Conservation (phyloP, 1,140 invertebrate species). For the Drosophila ironensis region DNA sequence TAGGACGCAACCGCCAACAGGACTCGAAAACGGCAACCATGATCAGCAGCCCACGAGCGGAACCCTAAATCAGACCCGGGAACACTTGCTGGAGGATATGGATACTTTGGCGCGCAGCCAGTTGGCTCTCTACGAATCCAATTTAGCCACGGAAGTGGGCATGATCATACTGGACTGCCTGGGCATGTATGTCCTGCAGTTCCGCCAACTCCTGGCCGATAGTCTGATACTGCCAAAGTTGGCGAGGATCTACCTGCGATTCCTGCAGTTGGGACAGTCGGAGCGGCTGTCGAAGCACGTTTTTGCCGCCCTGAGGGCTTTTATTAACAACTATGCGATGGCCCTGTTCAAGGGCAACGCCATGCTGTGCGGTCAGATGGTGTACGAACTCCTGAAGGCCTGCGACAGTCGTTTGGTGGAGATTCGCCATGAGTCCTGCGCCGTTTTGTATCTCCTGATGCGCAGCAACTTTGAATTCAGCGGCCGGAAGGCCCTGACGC, state of each 20-base stretch:
- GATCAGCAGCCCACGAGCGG: constrained; percentile 83
- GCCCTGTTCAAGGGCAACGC: constrained; percentile 93
- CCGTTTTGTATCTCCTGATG: constrained; percentile 95
- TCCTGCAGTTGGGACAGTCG: constrained; percentile 94
- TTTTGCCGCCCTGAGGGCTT: constrained; percentile 94
- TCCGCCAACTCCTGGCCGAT: constrained; percentile 87
- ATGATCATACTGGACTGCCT: constrained; percentile 93
- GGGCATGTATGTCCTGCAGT: constrained; percentile 92
- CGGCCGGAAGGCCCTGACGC: constrained; percentile 90
- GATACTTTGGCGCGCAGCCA: constrained; percentile 65
- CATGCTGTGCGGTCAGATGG: constrained; percentile 91
- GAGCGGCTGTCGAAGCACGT: constrained; percentile 94
- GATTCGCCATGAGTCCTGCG: constrained; percentile 93
- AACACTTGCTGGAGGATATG: constrained; percentile 83
- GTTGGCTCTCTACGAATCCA: constrained; percentile 88
- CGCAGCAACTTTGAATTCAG: constrained; percentile 96
- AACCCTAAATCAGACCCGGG: constrained; percentile 84
- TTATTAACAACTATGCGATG: constrained; percentile 94
- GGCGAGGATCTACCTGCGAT: constrained; percentile 91
- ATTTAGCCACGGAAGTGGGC: constrained; percentile 94
- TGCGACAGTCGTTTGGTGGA: constrained; percentile 91
- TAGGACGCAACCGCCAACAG: constrained; percentile 28
- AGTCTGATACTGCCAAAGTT: constrained; percentile 90
- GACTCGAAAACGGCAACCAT: constrained; percentile 86
- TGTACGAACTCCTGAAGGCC: constrained; percentile 90